phyloP scores from a whole-genome alignment of 2,888 invertebrate genomes.

The Andrena flavipes region DNA sequence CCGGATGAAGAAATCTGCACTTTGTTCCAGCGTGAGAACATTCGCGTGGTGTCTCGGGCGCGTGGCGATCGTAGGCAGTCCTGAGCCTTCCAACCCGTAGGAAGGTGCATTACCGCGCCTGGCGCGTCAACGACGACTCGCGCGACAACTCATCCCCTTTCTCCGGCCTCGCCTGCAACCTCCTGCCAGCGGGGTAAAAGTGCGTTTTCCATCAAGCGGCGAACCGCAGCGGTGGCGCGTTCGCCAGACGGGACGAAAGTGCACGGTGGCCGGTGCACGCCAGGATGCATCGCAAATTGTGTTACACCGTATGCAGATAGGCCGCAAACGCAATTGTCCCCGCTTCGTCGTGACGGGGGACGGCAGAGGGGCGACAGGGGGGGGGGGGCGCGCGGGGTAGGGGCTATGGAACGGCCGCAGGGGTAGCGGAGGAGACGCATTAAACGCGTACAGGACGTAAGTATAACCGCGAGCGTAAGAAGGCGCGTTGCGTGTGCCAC shows the following conservation, averaged over 20 bases:
- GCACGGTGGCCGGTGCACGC: constrained; percentile 34
- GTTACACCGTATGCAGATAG: constrained; percentile 71
- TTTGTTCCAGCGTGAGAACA: constrained; percentile 51
- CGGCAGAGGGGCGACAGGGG: neutral
- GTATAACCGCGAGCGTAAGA: constrained; percentile 49
- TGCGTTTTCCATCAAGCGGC: constrained; percentile 80
- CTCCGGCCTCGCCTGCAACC: neutral
- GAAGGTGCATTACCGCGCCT: constrained; percentile 3
- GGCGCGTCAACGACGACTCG: neutral
- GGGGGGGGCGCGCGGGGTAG: neutral
- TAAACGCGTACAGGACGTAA: constrained; percentile 46
- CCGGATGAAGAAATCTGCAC: constrained; percentile 53
- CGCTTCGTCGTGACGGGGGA: constrained; percentile 20
- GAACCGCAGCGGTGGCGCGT: constrained; percentile 78
- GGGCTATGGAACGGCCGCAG: constrained; percentile 11
- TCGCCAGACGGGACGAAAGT: constrained; percentile 45
- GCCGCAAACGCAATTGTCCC: constrained; percentile 82
- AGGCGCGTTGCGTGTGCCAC: constrained; percentile 62
- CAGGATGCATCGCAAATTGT: constrained; percentile 69
- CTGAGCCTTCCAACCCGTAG: constrained; percentile 15
- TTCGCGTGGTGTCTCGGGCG: constrained; percentile 13
- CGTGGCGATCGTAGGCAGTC: constrained; percentile 52
- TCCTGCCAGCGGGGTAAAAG: constrained; percentile 63
- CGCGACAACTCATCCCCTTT: constrained; percentile 11
- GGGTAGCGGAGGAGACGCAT: constrained; percentile 29